Evolutionary conservation across 1,140 invertebrate genomes (phyloP).

Genomic region (Polypedilum pembai): DNA sequence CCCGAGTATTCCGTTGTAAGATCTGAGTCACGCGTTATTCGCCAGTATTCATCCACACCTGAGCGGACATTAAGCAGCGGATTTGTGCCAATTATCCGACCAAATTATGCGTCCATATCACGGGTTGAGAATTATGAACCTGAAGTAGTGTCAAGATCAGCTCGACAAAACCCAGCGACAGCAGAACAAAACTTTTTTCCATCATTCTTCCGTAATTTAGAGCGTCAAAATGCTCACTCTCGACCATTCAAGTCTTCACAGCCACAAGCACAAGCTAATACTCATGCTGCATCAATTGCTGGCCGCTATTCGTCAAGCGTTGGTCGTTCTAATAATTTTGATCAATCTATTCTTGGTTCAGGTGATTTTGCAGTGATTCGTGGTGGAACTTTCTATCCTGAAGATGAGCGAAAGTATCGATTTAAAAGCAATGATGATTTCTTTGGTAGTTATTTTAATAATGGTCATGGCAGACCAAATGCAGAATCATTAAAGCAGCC

Average conservation of each 20-base stretch:
- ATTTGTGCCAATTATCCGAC: neutral
- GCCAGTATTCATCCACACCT: neutral
- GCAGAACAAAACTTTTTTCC: constrained; percentile 22
- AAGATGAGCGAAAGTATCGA: neutral
- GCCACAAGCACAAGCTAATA: neutral
- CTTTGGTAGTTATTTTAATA: constrained; percentile 46
- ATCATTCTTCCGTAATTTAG: constrained; percentile 15
- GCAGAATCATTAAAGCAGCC: constrained; percentile 44
- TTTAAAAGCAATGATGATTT: neutral
- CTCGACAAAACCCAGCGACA: neutral
- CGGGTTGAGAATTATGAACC: neutral
- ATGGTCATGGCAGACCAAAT: constrained; percentile 55
- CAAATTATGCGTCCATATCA: constrained; percentile 4
- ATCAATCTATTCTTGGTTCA: constrained; percentile 16
- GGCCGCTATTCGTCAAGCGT: neutral
- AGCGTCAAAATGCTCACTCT: neutral
- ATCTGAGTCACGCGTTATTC: constrained; percentile 3
- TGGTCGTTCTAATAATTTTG: neutral
- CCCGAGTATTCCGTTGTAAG: neutral
- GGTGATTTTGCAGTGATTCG: constrained; percentile 32
- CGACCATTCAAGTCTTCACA: neutral
- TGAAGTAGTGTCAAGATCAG: neutral
- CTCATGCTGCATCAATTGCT: neutral
- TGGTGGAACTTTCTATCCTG: constrained; percentile 38
- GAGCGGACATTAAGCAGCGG: neutral